Base-by-base conservation (phyloP, 2,888 invertebrate species). In the Hedya salicella region DNA sequence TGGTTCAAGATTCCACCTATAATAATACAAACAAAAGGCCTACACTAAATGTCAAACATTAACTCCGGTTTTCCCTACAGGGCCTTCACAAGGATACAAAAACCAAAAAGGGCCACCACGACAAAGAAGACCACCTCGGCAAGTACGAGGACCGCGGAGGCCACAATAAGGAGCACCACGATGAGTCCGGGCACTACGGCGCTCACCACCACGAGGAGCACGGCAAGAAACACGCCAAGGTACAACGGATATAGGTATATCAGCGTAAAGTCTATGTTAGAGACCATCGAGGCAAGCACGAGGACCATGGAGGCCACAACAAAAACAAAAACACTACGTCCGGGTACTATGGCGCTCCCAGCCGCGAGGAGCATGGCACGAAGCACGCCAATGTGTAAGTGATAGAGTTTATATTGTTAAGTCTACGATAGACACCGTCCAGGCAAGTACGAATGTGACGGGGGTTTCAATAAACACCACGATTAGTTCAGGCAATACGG, bases 181-280 rank as follows among this genome's bases (percentile, higher is more conserved):
- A 94, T 68, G 94, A 94, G 64, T 93, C 92, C 4, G 94, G 94
- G 0, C 95, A 95, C 83, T 94, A 94, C 72, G 95, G 94, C 0
- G 93, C 93, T 65, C 94, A 95, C 74, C 93, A 95, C 68, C 94
- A 94, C 32, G 95, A 94, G 6, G 95, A 95, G 66, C 94, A 95
- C 63, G 95, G 95, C 0, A 94, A 95, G 71, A 95, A 95, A 75
- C 89, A 93, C 9, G 93, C 93, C 0, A 86, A 90, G 87, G 92
- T 91, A 71, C 46, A 59, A 78, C 44, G 56, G 4, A 17, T 39
- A 1, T 8, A 17, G 17, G 21, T 42, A 3, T 4, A 25, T 25
- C 6, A 6, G 25, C 25, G 25, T 25, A 25, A 25, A 25, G 6
- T 25, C 25, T 25, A 25, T 25, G 25, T 4, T 25, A 25, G 25